These are phyloP conservation scores for Remorina albescens DNA, from an alignment of 2,797 vertebrate genomes.

Conservation along the genomic window DNA sequence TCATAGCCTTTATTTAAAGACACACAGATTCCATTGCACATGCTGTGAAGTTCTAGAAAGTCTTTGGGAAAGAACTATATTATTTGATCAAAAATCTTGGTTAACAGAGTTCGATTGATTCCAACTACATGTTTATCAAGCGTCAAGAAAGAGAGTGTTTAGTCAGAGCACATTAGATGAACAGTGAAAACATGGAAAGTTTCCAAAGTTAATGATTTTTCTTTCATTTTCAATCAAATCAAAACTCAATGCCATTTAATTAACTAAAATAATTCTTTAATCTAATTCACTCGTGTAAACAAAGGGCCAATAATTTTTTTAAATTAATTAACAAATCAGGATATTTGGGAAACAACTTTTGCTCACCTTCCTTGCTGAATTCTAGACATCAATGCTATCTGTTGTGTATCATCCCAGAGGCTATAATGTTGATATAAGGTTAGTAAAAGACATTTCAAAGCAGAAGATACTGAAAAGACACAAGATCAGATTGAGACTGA, in stretches of 20 bases:
- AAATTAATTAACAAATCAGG: background rate
- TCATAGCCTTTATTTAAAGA: too few species aligned
- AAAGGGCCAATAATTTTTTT: background rate
- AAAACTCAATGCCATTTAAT: too few species aligned
- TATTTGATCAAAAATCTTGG: background rate
- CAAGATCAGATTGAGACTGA: background rate
- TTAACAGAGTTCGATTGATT: background rate
- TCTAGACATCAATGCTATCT: background rate
- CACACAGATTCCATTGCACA: too few species aligned
- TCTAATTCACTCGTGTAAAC: too few species aligned
- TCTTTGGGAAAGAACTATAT: background rate
- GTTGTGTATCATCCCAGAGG: background rate
- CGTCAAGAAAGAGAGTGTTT: background rate
- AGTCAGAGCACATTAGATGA: background rate
- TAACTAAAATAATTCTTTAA: too few species aligned
- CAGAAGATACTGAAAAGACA: background rate
- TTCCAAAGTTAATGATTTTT: too few species aligned
- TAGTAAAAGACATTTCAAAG: background rate
- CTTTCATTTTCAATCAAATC: background rate
- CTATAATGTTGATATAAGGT: slow-evolving; percentile 7
- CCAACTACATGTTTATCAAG: background rate
- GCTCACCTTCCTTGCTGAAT: background rate
- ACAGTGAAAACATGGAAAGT: too few species aligned
- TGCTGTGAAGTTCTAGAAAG: background rate
- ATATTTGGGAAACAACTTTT: background rate